These are phyloP conservation scores for Drosophila rhopaloa DNA, from an alignment of 1,140 invertebrate species.

Conservation along the genomic window DNA sequence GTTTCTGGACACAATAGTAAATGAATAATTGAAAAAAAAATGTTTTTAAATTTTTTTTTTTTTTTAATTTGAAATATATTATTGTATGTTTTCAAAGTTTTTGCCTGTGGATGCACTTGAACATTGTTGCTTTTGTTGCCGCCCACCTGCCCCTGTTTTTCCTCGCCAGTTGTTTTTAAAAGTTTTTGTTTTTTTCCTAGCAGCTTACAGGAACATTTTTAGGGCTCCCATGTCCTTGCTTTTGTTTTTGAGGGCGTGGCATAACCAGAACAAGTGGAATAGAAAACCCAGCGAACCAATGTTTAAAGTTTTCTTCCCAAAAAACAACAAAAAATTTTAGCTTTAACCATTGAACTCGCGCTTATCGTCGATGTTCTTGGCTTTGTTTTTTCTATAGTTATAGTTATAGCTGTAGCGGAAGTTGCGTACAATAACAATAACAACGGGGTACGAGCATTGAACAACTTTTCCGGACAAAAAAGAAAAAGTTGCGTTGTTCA, in stretches of 20 bases:
- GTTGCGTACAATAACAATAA: constrained; percentile 46
- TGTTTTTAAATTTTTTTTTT: too few species aligned
- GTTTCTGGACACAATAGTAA: too few species aligned
- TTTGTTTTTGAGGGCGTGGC: constrained; percentile 43
- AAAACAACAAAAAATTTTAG: constrained; percentile 7
- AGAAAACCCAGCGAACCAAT: constrained; percentile 57
- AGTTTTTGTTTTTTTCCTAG: constrained; percentile 40
- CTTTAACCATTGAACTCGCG: constrained; percentile 57
- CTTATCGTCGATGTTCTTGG: constrained; percentile 64
- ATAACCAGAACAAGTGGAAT: constrained; percentile 60
- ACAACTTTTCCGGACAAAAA: constrained; percentile 49
- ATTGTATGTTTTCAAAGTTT: constrained; percentile 24
- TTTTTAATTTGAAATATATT: too few species aligned
- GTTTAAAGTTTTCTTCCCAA: constrained; percentile 38
- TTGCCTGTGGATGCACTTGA: constrained; percentile 54
- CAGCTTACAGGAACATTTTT: constrained; percentile 62
- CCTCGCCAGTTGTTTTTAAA: constrained; percentile 60
- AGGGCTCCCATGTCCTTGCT: constrained; percentile 75
- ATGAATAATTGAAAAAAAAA: too few species aligned
- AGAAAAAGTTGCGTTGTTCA: constrained; percentile 60
- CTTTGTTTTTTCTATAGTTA: constrained; percentile 41
- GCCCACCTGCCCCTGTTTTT: constrained; percentile 34
- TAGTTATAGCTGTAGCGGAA: constrained; percentile 51
- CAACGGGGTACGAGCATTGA: constrained; percentile 29
- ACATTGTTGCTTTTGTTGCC: constrained; percentile 44